Evolutionary conservation across 2,113 vertebrate species (phyloP), one percentile per base, ranked within the genome.

Genomic region (Eptesicus fuscus): DNA sequence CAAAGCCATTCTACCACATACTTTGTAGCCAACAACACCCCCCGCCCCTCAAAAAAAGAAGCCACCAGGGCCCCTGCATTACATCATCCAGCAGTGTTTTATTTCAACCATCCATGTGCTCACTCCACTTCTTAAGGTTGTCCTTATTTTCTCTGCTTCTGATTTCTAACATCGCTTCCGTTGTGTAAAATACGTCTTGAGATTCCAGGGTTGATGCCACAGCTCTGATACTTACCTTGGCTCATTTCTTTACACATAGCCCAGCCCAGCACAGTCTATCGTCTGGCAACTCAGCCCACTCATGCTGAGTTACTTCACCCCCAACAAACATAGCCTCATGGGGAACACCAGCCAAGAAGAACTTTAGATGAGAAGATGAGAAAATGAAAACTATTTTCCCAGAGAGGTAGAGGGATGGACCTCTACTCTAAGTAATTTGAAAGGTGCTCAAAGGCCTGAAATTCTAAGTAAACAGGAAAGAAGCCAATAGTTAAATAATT

Each of bases 131-230:
- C 37, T 85, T 88, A 56, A 86, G 40, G 53, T 25, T 16, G 4
- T 20, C 76, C 80, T 70, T 30, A 17, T 82, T 70, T 67, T 47
- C 28, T 89, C 61, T 56, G 42, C 25, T 73, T 83, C 69, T 86
- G 49, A 88, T 49, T 69, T 89, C 44, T 76, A 86, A 82, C 44
- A 83, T 37, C 22, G 20, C 18, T 25, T 53, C 32, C 5, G 35
- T 74, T 59, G 42, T 49, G 61, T 61, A 90, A 95, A 76, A 63
- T 35, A 32, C 61, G 37, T 89, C 77, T 70, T 73, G 17, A 17
- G 23, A 69, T 49, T 73, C 20, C 10, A 71, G 18, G 49, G 56
- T n/a, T 49, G 28, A 40, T 59, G 51, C 3, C 32, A 35, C 23
- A 47, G 18, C 30, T 51, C 56, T 67, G 16, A 42, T 51, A 84